Evolutionary conservation across 23 tunicate species (phyloP).

Genomic region (Styela plicata): DNA sequence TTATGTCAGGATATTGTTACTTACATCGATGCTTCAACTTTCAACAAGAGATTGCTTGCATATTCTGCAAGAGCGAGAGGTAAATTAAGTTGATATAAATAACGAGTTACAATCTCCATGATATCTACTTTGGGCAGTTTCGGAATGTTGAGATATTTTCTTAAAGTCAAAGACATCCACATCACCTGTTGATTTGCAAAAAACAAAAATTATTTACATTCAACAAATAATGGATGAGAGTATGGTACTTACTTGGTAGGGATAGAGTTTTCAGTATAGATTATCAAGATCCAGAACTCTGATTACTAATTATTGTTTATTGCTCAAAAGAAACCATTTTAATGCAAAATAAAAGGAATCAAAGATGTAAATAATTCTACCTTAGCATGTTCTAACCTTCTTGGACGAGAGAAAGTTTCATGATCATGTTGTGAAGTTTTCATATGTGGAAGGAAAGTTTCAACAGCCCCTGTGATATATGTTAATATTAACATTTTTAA

Average conservation of each 20-base stretch:
- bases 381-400: not conserved
- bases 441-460: not conserved
- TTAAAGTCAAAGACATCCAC: not conserved
- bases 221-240: no score
- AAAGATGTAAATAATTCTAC: no score
- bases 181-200: no score
- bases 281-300: no score
- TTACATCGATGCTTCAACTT: slow-evolving; percentile 5
- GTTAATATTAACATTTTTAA: not conserved
- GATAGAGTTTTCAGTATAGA: no score
- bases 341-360: no score
- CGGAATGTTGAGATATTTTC: slow-evolving; percentile 25
- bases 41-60: not conserved
- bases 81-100: slow-evolving; percentile 38
- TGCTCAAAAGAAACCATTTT: no score
- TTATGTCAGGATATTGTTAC: no score
- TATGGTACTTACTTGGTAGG: no score
- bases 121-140: slow-evolving; percentile 38
- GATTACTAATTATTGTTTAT: no score
- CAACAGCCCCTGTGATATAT: not conserved
- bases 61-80: slow-evolving; percentile 29
- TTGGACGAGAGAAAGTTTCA: not conserved
- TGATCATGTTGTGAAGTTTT: not conserved
- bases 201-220: no score
- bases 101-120: slow-evolving; percentile 27